phyloP scores from a whole-genome alignment of 2,888 invertebrate species.

The Liposcelis brunnea region DNA sequence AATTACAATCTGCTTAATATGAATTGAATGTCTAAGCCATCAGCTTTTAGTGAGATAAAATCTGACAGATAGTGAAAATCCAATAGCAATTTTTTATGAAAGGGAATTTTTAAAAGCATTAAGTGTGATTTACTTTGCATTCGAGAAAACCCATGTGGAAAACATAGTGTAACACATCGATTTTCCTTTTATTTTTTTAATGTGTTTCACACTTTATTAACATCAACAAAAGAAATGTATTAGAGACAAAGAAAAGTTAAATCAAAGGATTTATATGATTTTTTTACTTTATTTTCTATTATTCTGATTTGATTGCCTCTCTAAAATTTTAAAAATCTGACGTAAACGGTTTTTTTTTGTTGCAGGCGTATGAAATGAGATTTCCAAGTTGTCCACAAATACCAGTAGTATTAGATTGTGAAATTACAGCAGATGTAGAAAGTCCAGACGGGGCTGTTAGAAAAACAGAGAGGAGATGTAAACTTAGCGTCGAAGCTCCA shows the following conservation, averaged over 20 bases:
- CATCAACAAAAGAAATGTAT: neutral
- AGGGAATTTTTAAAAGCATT: too few species aligned
- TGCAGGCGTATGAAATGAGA: conserved; percentile 80
- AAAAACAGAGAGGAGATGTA: conserved; percentile 68
- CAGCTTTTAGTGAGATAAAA: too few species aligned
- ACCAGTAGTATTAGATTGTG: conserved; percentile 82
- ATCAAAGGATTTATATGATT: conserved; percentile 1
- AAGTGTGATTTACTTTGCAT: too few species aligned
- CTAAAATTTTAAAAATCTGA: neutral
- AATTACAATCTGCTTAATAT: too few species aligned
- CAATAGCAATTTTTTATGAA: too few species aligned
- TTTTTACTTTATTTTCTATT: neutral
- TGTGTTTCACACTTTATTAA: neutral
- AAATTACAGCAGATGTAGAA: conserved; percentile 57
- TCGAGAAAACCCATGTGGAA: too few species aligned
- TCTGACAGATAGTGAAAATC: too few species aligned
- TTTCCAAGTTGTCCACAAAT: conserved; percentile 90
- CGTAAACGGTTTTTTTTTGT: conserved; percentile 17
- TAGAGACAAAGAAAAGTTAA: neutral
- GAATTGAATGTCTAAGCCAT: too few species aligned
- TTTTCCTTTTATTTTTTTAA: neutral
- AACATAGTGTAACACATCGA: too few species aligned
- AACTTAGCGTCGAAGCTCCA: conserved; percentile 82
- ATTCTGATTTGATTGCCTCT: too few species aligned
- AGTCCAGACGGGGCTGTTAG: conserved; percentile 60